Base-by-base conservation (phyloP, 1,140 invertebrate genomes). In the Lepidurus couesii region DNA sequence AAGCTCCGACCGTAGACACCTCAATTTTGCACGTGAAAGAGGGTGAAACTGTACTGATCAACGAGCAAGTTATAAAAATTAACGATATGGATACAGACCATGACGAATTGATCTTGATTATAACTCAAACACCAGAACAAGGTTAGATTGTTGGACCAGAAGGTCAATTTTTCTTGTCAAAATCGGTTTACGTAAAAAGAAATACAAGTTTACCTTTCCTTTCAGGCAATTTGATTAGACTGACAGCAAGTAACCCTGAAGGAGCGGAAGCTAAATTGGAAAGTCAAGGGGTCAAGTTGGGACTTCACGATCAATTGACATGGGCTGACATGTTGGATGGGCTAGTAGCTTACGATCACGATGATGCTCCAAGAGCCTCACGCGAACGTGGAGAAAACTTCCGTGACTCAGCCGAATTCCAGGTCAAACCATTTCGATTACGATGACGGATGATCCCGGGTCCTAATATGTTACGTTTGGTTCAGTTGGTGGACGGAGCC, bases 11-110 rank as follows among this genome's bases (percentile, higher is more conserved):
- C 44, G 42, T 53, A 77, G 45, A 44, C 47, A 13, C 34, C n/a
- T 74, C 78, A 44, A 24, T 45, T 77, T 16, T 77, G 8, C 75
- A 47, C 42, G n/a, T 47, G 21, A 44, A 65, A 44, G 53, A 53
- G 13, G 26, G 43, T 10, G 73, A 77, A 44, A 34, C 42, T 7
- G 75, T 44, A 4, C 26, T 47, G 13, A 75, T 80, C 7, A 77
- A 65, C 13, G 43, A 43, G 9, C n/a, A 77, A n/a, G 45, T 16
- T 45, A 21, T 80, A 11, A 24, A 77, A 13, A 44, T 80, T 21
- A 42, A 77, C 34, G 79, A 80, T 26, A 44, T 53, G 47, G 79
- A 80, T 77, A 80, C 45, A 9, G 75, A 74, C 2, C 65, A 43
- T 6, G 42, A 53, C 21, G 79, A 80, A 16, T 21, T 65, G 6